Percentiles rank a stretch among this genome's conserved stretches.
These are phyloP conservation scores for Fissipunctia ypsillon DNA, from an alignment of 2,888 invertebrate genomes.

Conservation along the genomic window DNA sequence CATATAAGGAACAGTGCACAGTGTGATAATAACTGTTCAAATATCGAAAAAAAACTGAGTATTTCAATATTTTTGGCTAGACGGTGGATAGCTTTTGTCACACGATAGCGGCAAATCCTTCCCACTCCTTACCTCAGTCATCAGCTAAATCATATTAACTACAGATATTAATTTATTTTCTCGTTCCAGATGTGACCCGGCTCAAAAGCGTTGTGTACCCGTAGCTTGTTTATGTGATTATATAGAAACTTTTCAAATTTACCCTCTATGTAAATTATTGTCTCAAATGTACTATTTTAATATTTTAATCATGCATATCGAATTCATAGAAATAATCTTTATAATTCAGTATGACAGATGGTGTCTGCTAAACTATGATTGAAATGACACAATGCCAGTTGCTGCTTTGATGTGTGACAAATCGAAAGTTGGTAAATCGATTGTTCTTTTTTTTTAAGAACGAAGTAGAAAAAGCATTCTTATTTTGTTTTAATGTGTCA, in stretches of 20 bases:
- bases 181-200: slow-evolving; percentile 66
- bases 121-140: too few species aligned
- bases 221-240: slow-evolving; percentile 61
- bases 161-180: neutral
- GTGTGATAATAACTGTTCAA: neutral
- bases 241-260: slow-evolving; percentile 36
- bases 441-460: neutral
- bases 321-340: slow-evolving; percentile 18
- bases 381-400: neutral
- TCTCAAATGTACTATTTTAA: slow-evolving; percentile 45
- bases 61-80: too few species aligned
- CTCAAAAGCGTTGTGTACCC: slow-evolving; percentile 65
- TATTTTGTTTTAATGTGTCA: neutral
- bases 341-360: neutral
- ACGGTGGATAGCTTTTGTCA: too few species aligned
- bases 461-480: too few species aligned
- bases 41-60: neutral
- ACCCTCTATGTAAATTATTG: slow-evolving; percentile 40
- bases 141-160: too few species aligned
- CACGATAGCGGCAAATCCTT: too few species aligned
- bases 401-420: neutral
- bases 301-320: slow-evolving; percentile 35
- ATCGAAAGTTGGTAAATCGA: neutral
- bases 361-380: neutral
- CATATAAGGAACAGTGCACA: too few species aligned